These are phyloP conservation scores for Drosophila gaucha DNA, from an alignment of 2,888 invertebrate genomes.

Conservation along the genomic window DNA sequence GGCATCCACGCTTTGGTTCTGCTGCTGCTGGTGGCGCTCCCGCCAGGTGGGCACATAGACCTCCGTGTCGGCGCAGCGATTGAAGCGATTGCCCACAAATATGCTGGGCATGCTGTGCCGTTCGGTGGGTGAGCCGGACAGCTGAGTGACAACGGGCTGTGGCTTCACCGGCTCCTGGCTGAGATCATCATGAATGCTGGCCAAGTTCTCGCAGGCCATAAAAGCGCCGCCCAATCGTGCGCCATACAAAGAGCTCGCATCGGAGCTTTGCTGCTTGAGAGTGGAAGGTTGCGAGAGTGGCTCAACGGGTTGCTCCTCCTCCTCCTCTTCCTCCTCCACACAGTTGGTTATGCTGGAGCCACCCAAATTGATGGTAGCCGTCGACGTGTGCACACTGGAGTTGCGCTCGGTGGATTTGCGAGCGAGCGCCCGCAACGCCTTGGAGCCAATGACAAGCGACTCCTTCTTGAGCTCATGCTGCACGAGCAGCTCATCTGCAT, in stretches of 20 bases:
- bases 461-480: slow-evolving; percentile 76
- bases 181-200: slow-evolving; percentile 85
- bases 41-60: slow-evolving; percentile 86
- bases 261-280: slow-evolving; percentile 86
- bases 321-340: slow-evolving; percentile 48
- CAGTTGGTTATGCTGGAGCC: slow-evolving; percentile 60
- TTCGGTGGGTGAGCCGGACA: slow-evolving; percentile 56
- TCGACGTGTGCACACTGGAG: slow-evolving; percentile 85
- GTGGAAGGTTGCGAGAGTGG: slow-evolving; percentile 16
- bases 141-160: slow-evolving; percentile 19
- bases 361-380: slow-evolving; percentile 85
- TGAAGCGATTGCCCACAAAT: slow-evolving; percentile 87
- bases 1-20: slow-evolving; percentile 77
- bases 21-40: slow-evolving; percentile 77
- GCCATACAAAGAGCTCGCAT: slow-evolving; percentile 86
- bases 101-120: slow-evolving; percentile 89
- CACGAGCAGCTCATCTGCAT: slow-evolving; percentile 41
- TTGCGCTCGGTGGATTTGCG: slow-evolving; percentile 79
- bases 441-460: slow-evolving; percentile 83
- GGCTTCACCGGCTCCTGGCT: slow-evolving; percentile 45
- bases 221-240: slow-evolving; percentile 86
- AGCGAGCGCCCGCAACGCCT: slow-evolving; percentile 79
- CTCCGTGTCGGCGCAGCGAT: slow-evolving; percentile 86
- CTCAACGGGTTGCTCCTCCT: neutral
- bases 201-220: slow-evolving; percentile 89